These are phyloP conservation scores for Gasterosteus aculeatus DNA, from an alignment of 2,113 vertebrate species.

Conservation along the genomic window DNA sequence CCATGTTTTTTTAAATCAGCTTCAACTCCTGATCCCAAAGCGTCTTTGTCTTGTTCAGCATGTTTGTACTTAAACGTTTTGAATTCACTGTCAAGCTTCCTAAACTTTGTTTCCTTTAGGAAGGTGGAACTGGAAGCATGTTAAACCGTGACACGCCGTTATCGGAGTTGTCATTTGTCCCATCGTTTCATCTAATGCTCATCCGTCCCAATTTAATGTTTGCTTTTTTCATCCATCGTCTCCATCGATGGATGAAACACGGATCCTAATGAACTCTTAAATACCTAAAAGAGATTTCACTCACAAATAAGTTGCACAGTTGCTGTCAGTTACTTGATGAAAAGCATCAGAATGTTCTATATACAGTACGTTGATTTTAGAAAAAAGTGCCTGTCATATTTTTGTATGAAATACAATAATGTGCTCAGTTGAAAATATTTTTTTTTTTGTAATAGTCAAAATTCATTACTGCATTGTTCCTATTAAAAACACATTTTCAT, in stretches of 20 bases:
- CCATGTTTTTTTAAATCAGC: neutral
- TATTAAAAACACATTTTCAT: conserved; percentile 38
- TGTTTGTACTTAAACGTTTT: neutral
- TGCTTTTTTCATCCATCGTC: neutral
- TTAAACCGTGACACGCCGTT: neutral
- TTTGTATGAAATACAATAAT: conserved; percentile 22
- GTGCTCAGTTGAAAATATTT: conserved; percentile 32
- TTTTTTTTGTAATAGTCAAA: conserved; percentile 22
- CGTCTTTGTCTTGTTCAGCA: neutral
- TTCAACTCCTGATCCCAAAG: neutral
- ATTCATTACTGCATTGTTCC: conserved; percentile 19
- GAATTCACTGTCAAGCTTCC: neutral
- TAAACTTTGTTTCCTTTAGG: neutral
- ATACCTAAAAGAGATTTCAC: neutral
- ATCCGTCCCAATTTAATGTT: neutral
- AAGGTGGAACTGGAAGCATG: neutral
- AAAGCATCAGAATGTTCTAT: neutral
- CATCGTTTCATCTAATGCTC: neutral
- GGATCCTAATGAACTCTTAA: conserved; percentile 20
- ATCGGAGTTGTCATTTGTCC: neutral
- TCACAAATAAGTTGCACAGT: neutral
- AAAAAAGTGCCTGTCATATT: conserved; percentile 68
- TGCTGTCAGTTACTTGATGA: neutral
- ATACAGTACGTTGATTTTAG: conserved; percentile 7
- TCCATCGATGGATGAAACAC: conserved; percentile 10